Conservation (phyloP, 2,888 invertebrate genomes). For the Tenthredo scrophulariae region DNA sequence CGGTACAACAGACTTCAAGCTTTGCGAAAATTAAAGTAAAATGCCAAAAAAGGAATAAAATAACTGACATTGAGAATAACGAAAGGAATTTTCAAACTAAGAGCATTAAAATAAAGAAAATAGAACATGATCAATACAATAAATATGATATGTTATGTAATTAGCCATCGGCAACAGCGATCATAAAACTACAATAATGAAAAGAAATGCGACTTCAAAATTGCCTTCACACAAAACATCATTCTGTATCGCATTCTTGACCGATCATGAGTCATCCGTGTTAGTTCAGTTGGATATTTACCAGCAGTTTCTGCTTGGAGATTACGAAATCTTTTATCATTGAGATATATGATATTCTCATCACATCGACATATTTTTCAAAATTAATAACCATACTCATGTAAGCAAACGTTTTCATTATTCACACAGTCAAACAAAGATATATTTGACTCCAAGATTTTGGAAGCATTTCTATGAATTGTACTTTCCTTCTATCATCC, state of each 20-base stretch:
- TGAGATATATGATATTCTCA: neutral
- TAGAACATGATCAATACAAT: neutral
- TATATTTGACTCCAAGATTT: neutral
- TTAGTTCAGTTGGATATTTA: constrained; percentile 17
- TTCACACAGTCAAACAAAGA: neutral
- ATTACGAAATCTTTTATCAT: neutral
- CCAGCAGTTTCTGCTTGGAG: neutral
- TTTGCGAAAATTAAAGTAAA: neutral
- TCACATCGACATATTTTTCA: neutral
- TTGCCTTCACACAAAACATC: neutral
- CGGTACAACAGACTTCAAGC: neutral
- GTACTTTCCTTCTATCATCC: neutral
- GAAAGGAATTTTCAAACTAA: neutral
- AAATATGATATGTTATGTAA: neutral
- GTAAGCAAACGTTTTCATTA: neutral
- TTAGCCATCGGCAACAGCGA: neutral
- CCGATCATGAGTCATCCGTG: neutral
- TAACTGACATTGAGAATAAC: neutral
- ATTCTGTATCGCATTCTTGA: neutral
- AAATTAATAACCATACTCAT: neutral
- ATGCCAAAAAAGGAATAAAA: neutral
- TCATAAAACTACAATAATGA: neutral
- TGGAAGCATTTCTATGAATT: neutral
- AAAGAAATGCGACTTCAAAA: neutral
- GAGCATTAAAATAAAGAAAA: neutral